Evolutionary conservation across 2,888 invertebrate species (phyloP), one percentile per base, ranked within the genome.

Genomic region (Epinotia nisella): DNA sequence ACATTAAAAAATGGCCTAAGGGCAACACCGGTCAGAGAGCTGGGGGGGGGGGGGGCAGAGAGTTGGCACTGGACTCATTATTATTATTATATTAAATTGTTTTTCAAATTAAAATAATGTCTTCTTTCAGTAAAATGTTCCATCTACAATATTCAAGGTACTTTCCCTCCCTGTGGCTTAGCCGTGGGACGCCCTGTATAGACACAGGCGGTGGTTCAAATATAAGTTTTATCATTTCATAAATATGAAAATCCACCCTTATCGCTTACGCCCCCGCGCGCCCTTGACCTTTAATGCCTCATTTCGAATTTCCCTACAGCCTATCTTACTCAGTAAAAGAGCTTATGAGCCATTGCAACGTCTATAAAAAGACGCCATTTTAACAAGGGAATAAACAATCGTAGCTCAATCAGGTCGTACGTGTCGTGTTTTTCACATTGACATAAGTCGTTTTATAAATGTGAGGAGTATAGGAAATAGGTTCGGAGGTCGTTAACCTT

Each of bases 401-500:
- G 15, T 15, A n/a, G 49, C 1, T 49, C 49, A 5, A n/a, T n/a
- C 15, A 49, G 4, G 13, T 5, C n/a, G 1, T n/a, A 49, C 24
- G 11, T 9, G 10, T 4, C 3, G 24, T 29, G 24, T 49, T 29
- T n/a, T 49, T 15, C n/a, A 9, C 7, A 21, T 21, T 15, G 15
- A 24, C 49, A 49, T 45, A 61, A 21, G 60, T 41, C 41, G 21
- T 61, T 61, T 45, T n/a, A 45, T n/a, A n/a, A n/a, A n/a, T 60
- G 24, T 59, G 53, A 56, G 53, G 41, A 49, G 45, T 56, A 49
- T 64, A 71, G 61, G 60, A 58, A 71, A 77, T 77, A 75, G 74
- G 77, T 76, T 81, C 83, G 79, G 78, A 73, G 76, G 78, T 77
- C 78, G 78, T 83, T 83, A 83, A 81, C 83, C 79, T 78, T 80